These are phyloP conservation scores for Bombus impatiens DNA, from an alignment of 1,140 invertebrate genomes.

Conservation along the genomic window DNA sequence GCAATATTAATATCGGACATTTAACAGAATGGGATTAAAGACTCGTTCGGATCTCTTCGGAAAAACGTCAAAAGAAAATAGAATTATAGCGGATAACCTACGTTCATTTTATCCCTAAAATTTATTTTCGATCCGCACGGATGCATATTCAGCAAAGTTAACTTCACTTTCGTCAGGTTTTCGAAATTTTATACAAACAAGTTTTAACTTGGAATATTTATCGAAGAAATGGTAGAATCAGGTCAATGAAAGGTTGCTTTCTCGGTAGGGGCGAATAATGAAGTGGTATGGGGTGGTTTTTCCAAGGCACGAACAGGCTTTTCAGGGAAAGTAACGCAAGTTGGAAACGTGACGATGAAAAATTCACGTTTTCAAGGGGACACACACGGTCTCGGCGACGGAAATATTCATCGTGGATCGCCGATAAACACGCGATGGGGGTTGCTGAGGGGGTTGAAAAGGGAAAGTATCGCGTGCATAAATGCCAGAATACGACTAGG, in stretches of 20 bases:
- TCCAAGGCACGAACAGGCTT: not conserved
- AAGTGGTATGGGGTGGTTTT: not conserved
- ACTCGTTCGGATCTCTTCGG: too few species aligned
- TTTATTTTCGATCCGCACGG: too few species aligned
- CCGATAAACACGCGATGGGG: constrained; percentile 6
- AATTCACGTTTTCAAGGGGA: not conserved
- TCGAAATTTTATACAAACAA: not conserved
- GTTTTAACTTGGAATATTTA: not conserved
- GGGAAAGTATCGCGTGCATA: constrained; percentile 14
- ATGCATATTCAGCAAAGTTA: too few species aligned
- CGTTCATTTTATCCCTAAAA: not conserved
- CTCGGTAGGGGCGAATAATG: not conserved
- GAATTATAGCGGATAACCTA: too few species aligned
- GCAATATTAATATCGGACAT: too few species aligned
- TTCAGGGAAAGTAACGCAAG: not conserved
- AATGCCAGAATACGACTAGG: not conserved
- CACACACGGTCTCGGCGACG: too few species aligned
- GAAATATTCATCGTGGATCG: constrained; percentile 32
- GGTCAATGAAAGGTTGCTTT: not conserved
- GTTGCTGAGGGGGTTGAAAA: not conserved
- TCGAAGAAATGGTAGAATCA: not conserved
- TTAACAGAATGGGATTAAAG: too few species aligned
- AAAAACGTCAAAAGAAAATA: too few species aligned
- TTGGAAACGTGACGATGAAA: constrained; percentile 2
- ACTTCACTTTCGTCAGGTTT: not conserved